A percentile compares a stretch with the other conserved stretches of the same genome.
phyloP scores from a whole-genome alignment of 2,888 invertebrate species.

The Drosophila basisetae region DNA sequence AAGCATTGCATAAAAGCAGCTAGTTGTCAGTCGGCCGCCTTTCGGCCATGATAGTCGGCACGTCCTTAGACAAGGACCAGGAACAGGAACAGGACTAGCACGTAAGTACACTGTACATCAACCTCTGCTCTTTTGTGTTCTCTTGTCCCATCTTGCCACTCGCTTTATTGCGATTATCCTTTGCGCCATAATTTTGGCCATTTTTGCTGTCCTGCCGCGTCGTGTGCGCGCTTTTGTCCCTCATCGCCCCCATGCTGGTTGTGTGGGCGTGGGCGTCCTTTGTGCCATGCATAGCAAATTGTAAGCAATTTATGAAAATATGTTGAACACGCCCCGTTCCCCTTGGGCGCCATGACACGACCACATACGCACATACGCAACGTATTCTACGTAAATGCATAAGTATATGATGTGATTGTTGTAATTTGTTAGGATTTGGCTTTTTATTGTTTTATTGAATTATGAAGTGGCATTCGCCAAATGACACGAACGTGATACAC shows the following conservation, averaged over 20 bases:
- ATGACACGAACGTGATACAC: slow-evolving; percentile 76
- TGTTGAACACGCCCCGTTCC: slow-evolving; percentile 44
- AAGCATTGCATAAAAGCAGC: slow-evolving; percentile 24
- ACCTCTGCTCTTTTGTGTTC: neutral
- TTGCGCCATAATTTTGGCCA: slow-evolving; percentile 70
- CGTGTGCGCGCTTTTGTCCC: slow-evolving; percentile 35
- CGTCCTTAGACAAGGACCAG: slow-evolving; percentile 18
- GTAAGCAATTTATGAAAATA: slow-evolving; percentile 79
- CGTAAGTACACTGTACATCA: slow-evolving; percentile 20
- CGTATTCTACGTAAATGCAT: slow-evolving; percentile 24
- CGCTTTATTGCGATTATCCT: slow-evolving; percentile 64
- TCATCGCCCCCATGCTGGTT: neutral
- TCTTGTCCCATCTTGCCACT: slow-evolving; percentile 13
- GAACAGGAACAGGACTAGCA: slow-evolving; percentile 4
- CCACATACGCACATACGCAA: neutral
- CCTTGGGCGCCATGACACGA: neutral
- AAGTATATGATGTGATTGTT: slow-evolving; percentile 72
- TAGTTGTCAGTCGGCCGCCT: slow-evolving; percentile 1
- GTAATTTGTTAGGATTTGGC: slow-evolving; percentile 75
- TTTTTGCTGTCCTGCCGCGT: slow-evolving; percentile 58
- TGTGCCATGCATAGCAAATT: slow-evolving; percentile 73
- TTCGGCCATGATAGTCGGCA: slow-evolving; percentile 34
- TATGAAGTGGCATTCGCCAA: slow-evolving; percentile 81
- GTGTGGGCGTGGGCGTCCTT: slow-evolving; percentile 39
- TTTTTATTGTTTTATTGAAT: slow-evolving; percentile 84